These are phyloP conservation scores for Cyclophora punctaria DNA, from an alignment of 2,888 invertebrate genomes.

Conservation along the genomic window DNA sequence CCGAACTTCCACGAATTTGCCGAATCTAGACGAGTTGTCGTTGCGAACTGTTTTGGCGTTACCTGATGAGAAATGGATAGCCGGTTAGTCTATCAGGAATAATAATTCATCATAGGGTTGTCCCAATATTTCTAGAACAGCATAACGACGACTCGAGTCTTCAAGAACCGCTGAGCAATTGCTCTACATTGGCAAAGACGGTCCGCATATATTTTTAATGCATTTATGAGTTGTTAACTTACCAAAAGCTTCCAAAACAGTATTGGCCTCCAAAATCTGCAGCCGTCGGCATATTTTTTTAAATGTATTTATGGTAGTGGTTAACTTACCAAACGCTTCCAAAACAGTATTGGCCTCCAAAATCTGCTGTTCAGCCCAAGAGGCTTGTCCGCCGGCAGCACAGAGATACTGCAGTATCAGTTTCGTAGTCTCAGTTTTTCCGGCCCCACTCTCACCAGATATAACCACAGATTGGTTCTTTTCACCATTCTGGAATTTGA, in stretches of 20 bases:
- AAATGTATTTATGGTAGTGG: no score
- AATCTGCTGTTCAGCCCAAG: conserved; percentile 97
- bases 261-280: conserved; percentile 95
- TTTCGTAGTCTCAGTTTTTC: conserved; percentile 95
- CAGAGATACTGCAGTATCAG: conserved; percentile 93
- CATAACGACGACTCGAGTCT: no score
- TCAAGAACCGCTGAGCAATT: no score
- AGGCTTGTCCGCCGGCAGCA: conserved; percentile 82
- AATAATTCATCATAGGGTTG: no score
- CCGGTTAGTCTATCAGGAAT: no score
- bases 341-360: conserved; percentile 94
- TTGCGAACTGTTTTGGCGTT: conserved; percentile 95
- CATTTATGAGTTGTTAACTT: no score
- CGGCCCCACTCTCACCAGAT: conserved; percentile 94
- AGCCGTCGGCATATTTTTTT: conserved; percentile 50
- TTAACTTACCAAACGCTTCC: conserved; percentile 88
- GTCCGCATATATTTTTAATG: no score
- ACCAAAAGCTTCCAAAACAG: conserved; percentile 95
- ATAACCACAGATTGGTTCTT: conserved; percentile 89
- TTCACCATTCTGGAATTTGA: conserved; percentile 51
- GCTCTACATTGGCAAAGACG: no score
- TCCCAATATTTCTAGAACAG: no score
- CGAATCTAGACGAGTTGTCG: conserved; percentile 94
- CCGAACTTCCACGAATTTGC: conserved; percentile 97
- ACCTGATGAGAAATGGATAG: conserved; percentile 66